phyloP scores from a whole-genome alignment of 1,140 invertebrate genomes.

The Oryctes rhinoceros region DNA sequence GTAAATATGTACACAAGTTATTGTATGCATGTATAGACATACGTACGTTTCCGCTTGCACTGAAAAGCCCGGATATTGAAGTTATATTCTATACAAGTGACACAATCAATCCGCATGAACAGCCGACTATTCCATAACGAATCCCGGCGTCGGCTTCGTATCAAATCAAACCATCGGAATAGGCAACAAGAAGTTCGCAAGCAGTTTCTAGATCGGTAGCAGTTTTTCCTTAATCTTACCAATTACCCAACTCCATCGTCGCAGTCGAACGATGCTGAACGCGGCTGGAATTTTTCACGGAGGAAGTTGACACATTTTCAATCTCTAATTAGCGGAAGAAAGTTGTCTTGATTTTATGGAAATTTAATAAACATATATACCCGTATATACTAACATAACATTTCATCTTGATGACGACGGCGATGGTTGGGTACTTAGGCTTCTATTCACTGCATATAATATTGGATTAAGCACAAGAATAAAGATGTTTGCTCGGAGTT shows the following conservation, averaged over 20 bases:
- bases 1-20: not conserved
- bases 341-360: not conserved
- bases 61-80: not conserved
- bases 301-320: conserved; percentile 4
- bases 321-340: not conserved
- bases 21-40: not conserved
- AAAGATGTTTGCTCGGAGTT: conserved; percentile 27
- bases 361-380: conserved; percentile 16
- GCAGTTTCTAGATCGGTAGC: not conserved
- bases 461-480: conserved; percentile 29
- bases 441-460: conserved; percentile 30
- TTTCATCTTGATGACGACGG: not conserved
- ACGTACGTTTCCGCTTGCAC: not conserved
- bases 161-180: conserved; percentile 1
- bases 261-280: not conserved
- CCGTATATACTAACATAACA: not conserved
- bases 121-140: not conserved
- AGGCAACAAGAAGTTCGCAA: not conserved
- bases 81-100: conserved; percentile 25
- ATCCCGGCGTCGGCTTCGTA: not conserved
- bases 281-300: not conserved
- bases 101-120: conserved; percentile 23
- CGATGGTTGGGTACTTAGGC: conserved; percentile 2
- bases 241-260: not conserved
- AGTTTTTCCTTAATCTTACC: conserved; percentile 24